phyloP scores from a whole-genome alignment of 2,797 vertebrate species.

The Caiman crocodilus region DNA sequence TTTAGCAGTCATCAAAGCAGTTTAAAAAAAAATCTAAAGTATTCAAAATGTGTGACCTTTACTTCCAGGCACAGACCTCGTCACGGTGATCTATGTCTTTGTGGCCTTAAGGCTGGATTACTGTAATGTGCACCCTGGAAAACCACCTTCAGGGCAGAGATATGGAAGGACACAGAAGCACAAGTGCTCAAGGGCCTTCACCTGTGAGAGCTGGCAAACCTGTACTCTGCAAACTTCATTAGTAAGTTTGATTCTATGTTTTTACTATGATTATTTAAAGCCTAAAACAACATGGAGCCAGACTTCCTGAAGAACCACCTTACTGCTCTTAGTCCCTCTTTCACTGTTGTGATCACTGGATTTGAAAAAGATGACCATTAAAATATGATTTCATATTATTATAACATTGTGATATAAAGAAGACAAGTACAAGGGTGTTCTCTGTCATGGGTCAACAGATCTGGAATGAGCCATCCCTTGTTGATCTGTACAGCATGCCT shows the following conservation, averaged over 20 bases:
- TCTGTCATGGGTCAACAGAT: too few species aligned
- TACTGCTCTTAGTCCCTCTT: background rate
- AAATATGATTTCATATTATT: background rate
- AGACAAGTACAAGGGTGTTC: rapidly evolving
- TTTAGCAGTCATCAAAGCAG: conserved; percentile 40
- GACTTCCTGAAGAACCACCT: background rate
- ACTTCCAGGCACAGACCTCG: conserved; percentile 26
- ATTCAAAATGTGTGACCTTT: conserved; percentile 68
- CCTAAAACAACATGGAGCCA: background rate
- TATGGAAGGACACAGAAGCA: background rate
- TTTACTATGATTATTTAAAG: background rate
- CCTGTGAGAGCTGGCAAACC: background rate
- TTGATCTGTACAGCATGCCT: background rate
- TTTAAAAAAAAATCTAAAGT: conserved; percentile 49
- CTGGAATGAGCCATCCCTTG: background rate
- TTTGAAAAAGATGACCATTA: background rate
- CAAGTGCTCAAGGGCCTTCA: conserved; percentile 49
- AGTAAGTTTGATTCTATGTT: background rate
- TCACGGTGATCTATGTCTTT: background rate
- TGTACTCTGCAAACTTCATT: rapidly evolving
- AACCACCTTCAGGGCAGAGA: conserved; percentile 41
- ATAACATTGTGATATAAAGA: background rate
- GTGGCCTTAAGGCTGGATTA: conserved; percentile 52
- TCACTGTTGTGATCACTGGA: rapidly evolving
- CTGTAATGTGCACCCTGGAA: background rate